phyloP scores from a whole-genome alignment of 92 coral and sea anemone species.

The Zoanthus solanderi region DNA sequence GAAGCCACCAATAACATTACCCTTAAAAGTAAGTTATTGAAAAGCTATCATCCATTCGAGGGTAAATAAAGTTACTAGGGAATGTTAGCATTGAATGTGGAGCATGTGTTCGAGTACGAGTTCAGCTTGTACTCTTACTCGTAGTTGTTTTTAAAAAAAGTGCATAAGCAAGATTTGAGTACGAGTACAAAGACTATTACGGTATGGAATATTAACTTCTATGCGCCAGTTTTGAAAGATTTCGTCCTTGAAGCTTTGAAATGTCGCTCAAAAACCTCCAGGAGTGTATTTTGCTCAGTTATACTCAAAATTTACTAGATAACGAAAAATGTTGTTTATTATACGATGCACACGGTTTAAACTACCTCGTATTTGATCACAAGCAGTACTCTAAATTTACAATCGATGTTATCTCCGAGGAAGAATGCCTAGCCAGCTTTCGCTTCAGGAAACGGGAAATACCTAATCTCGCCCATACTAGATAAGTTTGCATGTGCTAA shows the following conservation, averaged over 20 bases:
- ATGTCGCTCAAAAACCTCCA: constrained; percentile 39
- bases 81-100: not conserved
- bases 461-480: constrained; percentile 8
- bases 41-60: no score
- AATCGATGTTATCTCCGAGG: constrained; percentile 35
- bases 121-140: constrained; percentile 2
- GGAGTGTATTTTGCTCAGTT: constrained; percentile 47
- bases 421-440: constrained; percentile 42
- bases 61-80: not conserved
- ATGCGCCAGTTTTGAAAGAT: constrained; percentile 3
- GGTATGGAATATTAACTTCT: not conserved
- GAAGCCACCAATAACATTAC: no score
- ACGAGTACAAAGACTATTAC: not conserved
- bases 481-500: constrained; percentile 40
- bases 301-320: constrained; percentile 43
- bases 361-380: constrained; percentile 9
- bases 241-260: not conserved
- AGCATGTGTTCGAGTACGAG: not conserved
- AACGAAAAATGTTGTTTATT: constrained; percentile 31
- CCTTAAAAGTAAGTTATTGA: no score
- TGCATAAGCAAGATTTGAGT: not conserved
- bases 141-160: not conserved
- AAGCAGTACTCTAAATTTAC: not conserved
- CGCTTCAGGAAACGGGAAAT: constrained; percentile 42
- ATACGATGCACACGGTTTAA: constrained; percentile 35